Evolutionary conservation across 2,797 vertebrate species (phyloP), one percentile per base, ranked within the genome.

Genomic region (Hemitrygon akajei): DNA sequence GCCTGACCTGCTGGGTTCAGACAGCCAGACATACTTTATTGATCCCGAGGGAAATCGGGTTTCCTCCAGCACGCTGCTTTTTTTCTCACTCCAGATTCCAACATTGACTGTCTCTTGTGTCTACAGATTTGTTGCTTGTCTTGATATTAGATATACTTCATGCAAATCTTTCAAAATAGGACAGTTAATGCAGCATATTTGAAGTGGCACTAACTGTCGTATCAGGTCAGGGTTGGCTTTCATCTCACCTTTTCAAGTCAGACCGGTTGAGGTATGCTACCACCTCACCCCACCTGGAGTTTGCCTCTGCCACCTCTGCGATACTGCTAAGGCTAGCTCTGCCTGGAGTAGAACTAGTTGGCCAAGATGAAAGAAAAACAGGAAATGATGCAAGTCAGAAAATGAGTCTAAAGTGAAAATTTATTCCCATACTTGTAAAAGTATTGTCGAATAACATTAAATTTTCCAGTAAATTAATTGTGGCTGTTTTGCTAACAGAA

Each of bases 281-380:
- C 18, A 66, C 22, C 86, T 66, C 60, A 34, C 60, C 60, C 60
- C 60, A 89, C 27, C 86, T 89, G 16, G 63, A 89, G 60, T 22
- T 4, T 10, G n/a, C 14, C 14, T 37, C 63, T 37, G 63, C 4
- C 14, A 34, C 69, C 63, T 18, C 60, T 84, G 81, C 9, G 30
- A 58, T 56, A 9, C 60, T 60, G 56, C 14, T 25, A 3, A 37
- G 34, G n/a, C 12, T n/a, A 58, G 25, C 6, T 14, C 3, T 34
- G 20, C 66, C 16, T 16, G 16, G 63, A 37, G 60, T 66, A 37
- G 63, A 89, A 69, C 10, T 69, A 37, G 47, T 18, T 14, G 58
- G 82, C 60, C n/a, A 37, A 37, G 63, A 37, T 89, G 18, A 89
- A 86, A 58, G n/a, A 89, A 34, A 69, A 89, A 89, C 86, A 89